Conservation (phyloP, 2,113 vertebrate genomes). For the Nothobranchius kuhntae region DNA sequence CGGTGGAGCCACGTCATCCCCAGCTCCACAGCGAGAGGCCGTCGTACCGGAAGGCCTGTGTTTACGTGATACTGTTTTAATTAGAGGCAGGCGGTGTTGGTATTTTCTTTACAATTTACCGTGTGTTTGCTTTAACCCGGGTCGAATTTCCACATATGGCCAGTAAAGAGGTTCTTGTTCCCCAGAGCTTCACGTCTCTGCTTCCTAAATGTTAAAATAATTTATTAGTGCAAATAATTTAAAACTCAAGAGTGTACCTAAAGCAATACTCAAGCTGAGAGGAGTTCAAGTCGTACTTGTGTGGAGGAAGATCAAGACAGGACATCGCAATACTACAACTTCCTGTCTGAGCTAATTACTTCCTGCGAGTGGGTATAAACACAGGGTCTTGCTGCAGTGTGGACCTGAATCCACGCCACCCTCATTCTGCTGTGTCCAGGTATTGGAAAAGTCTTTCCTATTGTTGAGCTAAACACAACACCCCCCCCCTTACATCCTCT, state of each 20-base stretch:
- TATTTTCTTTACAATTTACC: constrained; percentile 78
- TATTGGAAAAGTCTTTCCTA: neutral
- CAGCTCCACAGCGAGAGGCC: constrained; percentile 47
- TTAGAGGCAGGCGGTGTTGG: constrained; percentile 71
- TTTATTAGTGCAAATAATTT: constrained; percentile 33
- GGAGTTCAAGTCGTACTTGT: constrained; percentile 8
- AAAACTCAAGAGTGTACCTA: constrained; percentile 24
- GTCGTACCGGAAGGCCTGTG: constrained; percentile 75
- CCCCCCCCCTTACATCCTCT: constrained; percentile 15
- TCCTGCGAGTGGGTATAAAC: constrained; percentile 56
- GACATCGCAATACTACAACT: constrained; percentile 65
- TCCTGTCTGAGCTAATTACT: constrained; percentile 58
- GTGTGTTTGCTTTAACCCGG: constrained; percentile 66
- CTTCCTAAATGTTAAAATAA: constrained; percentile 42
- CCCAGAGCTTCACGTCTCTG: constrained; percentile 13
- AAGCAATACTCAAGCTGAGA: constrained; percentile 8
- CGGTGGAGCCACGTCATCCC: constrained; percentile 30
- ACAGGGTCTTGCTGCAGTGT: constrained; percentile 26
- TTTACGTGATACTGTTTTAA: constrained; percentile 80
- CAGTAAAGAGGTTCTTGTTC: constrained; percentile 44
- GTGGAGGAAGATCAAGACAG: constrained; percentile 25
- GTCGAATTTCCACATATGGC: constrained; percentile 8
- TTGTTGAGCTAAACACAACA: constrained; percentile 19
- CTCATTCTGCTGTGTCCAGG: neutral
- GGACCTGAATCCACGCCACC: constrained; percentile 8